Evolutionary conservation across 2,113 vertebrate species (phyloP).

Genomic region (Bos javanicus): DNA sequence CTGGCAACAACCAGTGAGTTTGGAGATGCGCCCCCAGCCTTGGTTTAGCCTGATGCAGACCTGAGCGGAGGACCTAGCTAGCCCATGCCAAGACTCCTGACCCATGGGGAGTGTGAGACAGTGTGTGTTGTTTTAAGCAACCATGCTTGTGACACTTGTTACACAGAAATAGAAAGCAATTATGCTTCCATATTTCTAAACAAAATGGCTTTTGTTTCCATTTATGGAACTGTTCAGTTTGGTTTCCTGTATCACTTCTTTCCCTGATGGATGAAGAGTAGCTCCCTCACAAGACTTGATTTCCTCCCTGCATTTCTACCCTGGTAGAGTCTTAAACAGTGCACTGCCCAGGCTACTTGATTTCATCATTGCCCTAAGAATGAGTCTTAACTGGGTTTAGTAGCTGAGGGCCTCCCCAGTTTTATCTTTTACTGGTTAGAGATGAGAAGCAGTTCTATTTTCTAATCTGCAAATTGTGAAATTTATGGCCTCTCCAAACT

Average conservation of each 20-base stretch:
- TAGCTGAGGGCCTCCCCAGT: background rate
- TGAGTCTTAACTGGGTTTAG: constrained; percentile 12
- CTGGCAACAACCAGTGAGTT: background rate
- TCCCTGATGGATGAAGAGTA: background rate
- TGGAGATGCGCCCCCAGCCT: background rate
- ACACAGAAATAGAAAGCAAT: background rate
- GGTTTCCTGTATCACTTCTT: background rate
- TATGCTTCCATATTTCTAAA: background rate
- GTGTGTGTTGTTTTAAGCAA: background rate
- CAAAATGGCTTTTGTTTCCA: background rate
- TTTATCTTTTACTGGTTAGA: background rate
- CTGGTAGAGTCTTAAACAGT: background rate
- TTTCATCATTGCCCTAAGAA: background rate
- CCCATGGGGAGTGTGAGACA: background rate
- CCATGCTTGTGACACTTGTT: background rate
- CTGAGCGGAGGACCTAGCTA: background rate
- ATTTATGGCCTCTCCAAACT: constrained; percentile 24
- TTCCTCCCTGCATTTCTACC: background rate
- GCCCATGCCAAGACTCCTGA: too few species aligned
- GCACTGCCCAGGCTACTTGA: background rate
- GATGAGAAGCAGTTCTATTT: constrained; percentile 1
- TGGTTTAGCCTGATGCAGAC: background rate
- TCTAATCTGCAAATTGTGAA: background rate
- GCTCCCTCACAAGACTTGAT: background rate
- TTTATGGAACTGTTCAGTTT: background rate